Conservation (phyloP, 2,797 vertebrate species). For the Triplophysa bombifrons region DNA sequence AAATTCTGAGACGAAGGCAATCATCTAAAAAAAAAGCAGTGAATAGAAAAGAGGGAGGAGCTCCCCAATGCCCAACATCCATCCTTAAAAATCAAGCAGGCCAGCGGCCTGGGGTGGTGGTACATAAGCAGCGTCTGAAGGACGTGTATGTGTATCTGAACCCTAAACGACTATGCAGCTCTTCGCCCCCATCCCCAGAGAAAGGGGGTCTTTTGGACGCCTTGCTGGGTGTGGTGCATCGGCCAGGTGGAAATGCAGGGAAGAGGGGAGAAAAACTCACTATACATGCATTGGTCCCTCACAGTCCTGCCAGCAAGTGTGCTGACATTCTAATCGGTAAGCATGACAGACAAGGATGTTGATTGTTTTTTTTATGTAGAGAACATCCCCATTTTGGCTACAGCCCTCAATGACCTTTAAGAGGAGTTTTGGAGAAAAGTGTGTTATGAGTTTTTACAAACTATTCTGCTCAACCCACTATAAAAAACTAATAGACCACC, state of each 20-base stretch:
- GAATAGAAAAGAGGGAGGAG: constrained; percentile 63
- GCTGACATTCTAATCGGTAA: constrained; percentile 91
- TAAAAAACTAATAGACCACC: not conserved
- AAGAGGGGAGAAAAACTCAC: constrained; percentile 79
- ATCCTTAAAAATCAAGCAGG: constrained; percentile 86
- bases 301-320: constrained; percentile 86
- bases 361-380: too few relatives aligned
- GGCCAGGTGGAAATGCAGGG: constrained; percentile 58
- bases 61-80: constrained; percentile 77
- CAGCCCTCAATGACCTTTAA: not conserved
- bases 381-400: not conserved
- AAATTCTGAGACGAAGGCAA: constrained; percentile 84
- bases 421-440: not conserved
- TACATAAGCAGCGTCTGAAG: constrained; percentile 82
- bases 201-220: constrained; percentile 82
- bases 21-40: constrained; percentile 73
- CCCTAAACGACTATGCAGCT: constrained; percentile 80
- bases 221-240: constrained; percentile 88
- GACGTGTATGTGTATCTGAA: constrained; percentile 90
- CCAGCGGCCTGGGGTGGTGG: constrained; percentile 72
- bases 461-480: not conserved
- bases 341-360: constrained; percentile 52
- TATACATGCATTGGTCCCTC: constrained; percentile 87
- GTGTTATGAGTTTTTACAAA: not conserved
- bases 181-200: constrained; percentile 65